phyloP scores from a whole-genome alignment of 2,797 vertebrate genomes.

The Syndactyla subalaris region DNA sequence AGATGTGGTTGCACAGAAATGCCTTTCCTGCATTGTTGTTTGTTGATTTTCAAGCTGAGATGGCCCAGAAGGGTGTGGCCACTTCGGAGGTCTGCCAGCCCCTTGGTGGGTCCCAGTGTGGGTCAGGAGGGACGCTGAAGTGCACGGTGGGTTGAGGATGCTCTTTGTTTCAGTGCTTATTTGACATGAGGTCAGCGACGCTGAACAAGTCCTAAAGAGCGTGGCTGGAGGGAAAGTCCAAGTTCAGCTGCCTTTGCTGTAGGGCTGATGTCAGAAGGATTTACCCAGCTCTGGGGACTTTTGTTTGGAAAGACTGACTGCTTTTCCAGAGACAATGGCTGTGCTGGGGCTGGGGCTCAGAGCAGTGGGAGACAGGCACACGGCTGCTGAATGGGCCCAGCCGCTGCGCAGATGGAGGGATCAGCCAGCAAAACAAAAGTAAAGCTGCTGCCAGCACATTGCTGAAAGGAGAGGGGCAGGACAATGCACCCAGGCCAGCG shows the following conservation, averaged over 20 bases:
- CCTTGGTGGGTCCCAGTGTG: neutral
- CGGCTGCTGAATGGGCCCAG: slow-evolving; percentile 67
- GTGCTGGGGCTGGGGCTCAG: neutral
- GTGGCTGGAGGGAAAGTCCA: slow-evolving; percentile 28
- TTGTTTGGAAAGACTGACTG: slow-evolving; percentile 74
- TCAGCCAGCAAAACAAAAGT: slow-evolving; percentile 79
- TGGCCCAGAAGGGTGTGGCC: neutral
- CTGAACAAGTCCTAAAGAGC: slow-evolving; percentile 22
- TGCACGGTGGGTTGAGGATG: neutral
- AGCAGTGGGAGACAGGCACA: slow-evolving; percentile 28
- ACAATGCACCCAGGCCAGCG: neutral
- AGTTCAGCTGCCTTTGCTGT: slow-evolving; percentile 69
- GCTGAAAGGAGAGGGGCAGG: slow-evolving; percentile 64
- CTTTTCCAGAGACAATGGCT: slow-evolving; percentile 75
- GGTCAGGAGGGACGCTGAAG: neutral
- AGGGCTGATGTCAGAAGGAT: slow-evolving; percentile 77
- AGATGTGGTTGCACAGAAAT: neutral
- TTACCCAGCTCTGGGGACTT: slow-evolving; percentile 76
- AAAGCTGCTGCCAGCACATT: slow-evolving; percentile 80
- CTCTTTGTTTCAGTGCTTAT: neutral
- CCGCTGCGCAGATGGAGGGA: slow-evolving; percentile 75
- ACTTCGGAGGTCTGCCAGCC: neutral
- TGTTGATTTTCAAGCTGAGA: neutral
- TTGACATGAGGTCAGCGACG: slow-evolving; percentile 56
- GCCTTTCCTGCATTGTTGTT: neutral